Base-by-base conservation (phyloP, 2,797 vertebrate species). In the Malacoctenus gilli region DNA sequence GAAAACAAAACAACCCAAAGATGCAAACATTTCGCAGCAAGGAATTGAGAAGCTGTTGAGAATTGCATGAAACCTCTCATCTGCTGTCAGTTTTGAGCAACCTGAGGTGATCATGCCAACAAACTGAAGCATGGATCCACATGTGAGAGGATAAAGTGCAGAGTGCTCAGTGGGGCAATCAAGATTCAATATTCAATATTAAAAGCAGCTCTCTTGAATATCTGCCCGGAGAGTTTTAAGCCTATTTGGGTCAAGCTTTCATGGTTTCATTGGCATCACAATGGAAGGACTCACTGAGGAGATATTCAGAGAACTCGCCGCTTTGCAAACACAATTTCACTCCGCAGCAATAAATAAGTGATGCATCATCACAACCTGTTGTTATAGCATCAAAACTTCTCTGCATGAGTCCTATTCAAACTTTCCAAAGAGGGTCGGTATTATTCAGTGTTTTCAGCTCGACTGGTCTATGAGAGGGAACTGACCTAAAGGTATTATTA, bases 11-110 rank as follows among this genome's bases (percentile, higher is more conserved):
- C 4, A 8, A 41, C 7, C 37, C 25, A 42, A 39, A 67, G 72
- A 51, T 48, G 4, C 58, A 16, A 31, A 9, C 32, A 63, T 37
- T 20, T 64, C 34, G 46, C 11, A 50, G 55, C n/a, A n/a, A n/a
- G 13, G 13, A 15, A 25, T 13, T 11, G 25, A 28, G 25, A 28
- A n/a, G 25, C 25, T 28, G 5, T 9, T 28, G 25, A n/a, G n/a
- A n/a, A n/a, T n/a, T 37, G 10, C 23, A 37, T 34, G 22, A 25
- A 57, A 37, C 50, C 41, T 37, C 41, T 37, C 32, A 48, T 18
- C 31, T 16, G 14, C 21, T 53, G 34, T 7, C 35, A 60, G 20
- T 46, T 70, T 50, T 54, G 76, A 74, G 68, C 48, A 73, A n/a
- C n/a, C 12, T 38, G 15, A 43, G 35, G 40, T 32, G 32, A 21